These are phyloP conservation scores for Cyrtorhinus lividipennis DNA, from an alignment of 1,140 invertebrate species.

Conservation along the genomic window DNA sequence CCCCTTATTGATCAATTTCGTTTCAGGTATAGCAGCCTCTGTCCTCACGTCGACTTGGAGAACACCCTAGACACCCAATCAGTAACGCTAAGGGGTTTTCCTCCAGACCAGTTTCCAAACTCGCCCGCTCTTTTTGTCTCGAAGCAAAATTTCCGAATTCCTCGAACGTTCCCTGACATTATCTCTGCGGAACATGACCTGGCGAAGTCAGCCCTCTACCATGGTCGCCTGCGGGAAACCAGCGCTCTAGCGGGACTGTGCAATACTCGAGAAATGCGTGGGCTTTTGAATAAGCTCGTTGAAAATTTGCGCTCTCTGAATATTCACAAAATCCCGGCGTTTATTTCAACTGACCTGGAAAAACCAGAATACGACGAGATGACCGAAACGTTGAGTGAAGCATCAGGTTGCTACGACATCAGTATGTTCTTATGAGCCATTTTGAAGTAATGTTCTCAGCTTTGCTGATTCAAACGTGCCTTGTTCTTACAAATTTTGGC, in stretches of 20 bases:
- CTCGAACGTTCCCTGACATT: constrained; percentile 6
- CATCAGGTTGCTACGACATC: background rate
- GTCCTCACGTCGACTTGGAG: background rate
- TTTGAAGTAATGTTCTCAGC: too few species aligned
- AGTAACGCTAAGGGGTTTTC: background rate
- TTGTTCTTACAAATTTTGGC: too few species aligned
- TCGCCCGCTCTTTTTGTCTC: background rate
- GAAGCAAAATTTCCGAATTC: background rate
- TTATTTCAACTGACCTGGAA: background rate
- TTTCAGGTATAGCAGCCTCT: background rate
- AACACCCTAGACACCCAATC: background rate
- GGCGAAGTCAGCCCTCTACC: background rate
- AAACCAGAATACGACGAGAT: background rate
- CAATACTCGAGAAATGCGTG: background rate
- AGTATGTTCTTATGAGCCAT: background rate
- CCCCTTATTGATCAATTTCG: too few species aligned
- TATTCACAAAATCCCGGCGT: background rate
- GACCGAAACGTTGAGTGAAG: background rate
- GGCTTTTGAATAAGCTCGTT: background rate
- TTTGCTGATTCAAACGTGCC: too few species aligned
- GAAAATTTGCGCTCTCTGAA: background rate
- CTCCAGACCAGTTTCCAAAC: background rate
- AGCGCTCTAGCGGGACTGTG: background rate
- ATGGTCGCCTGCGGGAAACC: constrained; percentile 1
- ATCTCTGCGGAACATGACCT: background rate